A percentile compares a stretch with the other conserved stretches of the same genome.
Evolutionary conservation across 2,113 vertebrate species (phyloP).

Genomic region (Oplegnathus fasciatus): DNA sequence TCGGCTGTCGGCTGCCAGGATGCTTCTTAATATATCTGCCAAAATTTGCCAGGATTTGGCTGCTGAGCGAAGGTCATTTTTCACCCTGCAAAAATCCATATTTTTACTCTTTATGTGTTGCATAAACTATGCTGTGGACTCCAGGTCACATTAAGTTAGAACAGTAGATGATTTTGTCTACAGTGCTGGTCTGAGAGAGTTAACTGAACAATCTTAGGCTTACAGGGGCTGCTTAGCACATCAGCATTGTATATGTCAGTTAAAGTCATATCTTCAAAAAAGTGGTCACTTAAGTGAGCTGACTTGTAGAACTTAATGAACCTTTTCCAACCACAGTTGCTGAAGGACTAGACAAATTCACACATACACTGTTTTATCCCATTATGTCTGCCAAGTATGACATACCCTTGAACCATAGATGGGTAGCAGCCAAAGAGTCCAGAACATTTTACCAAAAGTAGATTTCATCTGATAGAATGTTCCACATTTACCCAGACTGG

Average conservation of each 20-base stretch:
- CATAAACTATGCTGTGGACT: conserved; percentile 21
- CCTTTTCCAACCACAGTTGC: no score
- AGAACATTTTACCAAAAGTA: neutral
- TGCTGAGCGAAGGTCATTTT: conserved; percentile 12
- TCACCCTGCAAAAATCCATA: conserved; percentile 27
- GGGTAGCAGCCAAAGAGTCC: neutral
- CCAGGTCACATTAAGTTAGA: neutral
- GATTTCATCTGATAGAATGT: neutral
- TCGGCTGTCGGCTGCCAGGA: neutral
- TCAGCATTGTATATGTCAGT: neutral
- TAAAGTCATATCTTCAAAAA: neutral
- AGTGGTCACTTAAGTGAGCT: neutral
- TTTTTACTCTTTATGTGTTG: neutral
- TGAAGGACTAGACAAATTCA: neutral
- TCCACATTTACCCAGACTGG: neutral
- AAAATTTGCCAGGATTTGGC: conserved; percentile 5
- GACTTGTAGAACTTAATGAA: no score
- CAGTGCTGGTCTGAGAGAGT: neutral
- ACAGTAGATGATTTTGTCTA: neutral
- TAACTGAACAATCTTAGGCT: neutral
- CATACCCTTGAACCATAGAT: neutral
- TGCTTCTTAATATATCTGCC: neutral
- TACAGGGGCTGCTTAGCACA: neutral
- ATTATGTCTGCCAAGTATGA: neutral
- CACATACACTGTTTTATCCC: neutral